These are phyloP conservation scores for Tribolium madens DNA, from an alignment of 1,140 invertebrate genomes.

Conservation along the genomic window DNA sequence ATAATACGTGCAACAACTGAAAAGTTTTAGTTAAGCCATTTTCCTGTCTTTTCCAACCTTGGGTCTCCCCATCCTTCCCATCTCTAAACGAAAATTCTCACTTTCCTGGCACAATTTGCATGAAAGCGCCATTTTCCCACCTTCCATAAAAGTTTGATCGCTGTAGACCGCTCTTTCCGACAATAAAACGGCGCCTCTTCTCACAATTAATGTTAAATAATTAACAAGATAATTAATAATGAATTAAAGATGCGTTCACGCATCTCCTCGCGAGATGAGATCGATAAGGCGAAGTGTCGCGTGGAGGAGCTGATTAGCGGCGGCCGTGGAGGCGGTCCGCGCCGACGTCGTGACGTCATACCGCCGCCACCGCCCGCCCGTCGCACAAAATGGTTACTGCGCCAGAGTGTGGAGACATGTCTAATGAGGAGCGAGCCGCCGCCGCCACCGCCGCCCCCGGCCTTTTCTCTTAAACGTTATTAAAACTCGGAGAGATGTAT, in stretches of 20 bases:
- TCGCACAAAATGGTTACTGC: constrained; percentile 59
- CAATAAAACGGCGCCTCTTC: constrained; percentile 22
- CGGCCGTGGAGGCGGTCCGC: constrained; percentile 57
- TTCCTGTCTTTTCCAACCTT: too few species aligned
- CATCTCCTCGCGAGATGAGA: constrained; percentile 51
- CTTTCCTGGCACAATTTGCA: background rate
- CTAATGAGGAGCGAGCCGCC: constrained; percentile 47
- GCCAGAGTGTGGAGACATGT: constrained; percentile 48
- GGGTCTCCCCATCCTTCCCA: too few species aligned
- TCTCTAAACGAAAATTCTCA: background rate
- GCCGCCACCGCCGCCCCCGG: constrained; percentile 22
- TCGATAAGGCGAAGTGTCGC: constrained; percentile 60
- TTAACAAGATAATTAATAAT: constrained; percentile 13
- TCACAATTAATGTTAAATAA: constrained; percentile 16
- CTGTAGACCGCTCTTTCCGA: background rate
- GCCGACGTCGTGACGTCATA: constrained; percentile 54
- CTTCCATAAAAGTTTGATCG: background rate
- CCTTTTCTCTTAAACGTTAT: constrained; percentile 46
- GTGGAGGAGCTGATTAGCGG: constrained; percentile 58
- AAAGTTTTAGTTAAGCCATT: too few species aligned
- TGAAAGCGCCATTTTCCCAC: background rate
- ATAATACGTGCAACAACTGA: too few species aligned
- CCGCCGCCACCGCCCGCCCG: constrained; percentile 48
- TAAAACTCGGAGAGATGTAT: constrained; percentile 43
- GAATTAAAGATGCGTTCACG: constrained; percentile 34